phyloP scores from a whole-genome alignment of 2,888 invertebrate genomes.

The Melipona beecheii region DNA sequence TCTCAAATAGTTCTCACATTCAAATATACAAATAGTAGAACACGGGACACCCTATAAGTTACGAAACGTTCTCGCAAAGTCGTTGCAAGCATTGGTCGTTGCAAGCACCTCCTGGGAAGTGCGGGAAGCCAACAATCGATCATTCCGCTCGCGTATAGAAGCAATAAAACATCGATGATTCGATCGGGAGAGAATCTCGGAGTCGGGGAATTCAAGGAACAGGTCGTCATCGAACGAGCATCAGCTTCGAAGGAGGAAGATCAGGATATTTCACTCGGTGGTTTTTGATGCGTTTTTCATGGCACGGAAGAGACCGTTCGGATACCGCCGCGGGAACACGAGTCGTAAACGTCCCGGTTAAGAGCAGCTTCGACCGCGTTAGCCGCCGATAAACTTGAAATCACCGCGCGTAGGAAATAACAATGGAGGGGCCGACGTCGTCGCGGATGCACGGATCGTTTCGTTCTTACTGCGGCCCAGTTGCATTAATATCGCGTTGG shows the following conservation, averaged over 20 bases:
- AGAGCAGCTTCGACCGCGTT: conserved; percentile 32
- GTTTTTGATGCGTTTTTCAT: conserved; percentile 28
- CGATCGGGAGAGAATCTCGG: neutral
- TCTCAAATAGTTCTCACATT: too few species aligned
- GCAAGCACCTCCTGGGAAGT: too few species aligned
- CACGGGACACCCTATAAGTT: too few species aligned
- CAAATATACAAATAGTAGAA: too few species aligned
- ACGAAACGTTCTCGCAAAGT: too few species aligned
- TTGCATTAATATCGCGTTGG: conserved; percentile 52
- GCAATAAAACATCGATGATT: neutral
- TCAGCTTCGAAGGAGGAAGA: too few species aligned
- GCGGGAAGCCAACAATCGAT: too few species aligned
- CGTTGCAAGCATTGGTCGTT: too few species aligned
- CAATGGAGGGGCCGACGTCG: conserved; percentile 43
- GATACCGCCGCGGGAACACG: neutral
- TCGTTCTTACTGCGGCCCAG: conserved; percentile 34
- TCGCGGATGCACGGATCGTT: conserved; percentile 37
- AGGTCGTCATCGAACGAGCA: neutral
- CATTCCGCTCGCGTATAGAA: too few species aligned
- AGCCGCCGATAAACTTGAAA: conserved; percentile 45
- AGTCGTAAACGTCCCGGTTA: conserved; percentile 33
- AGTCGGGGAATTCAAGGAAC: neutral
- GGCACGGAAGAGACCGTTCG: neutral
- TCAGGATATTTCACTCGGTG: neutral
- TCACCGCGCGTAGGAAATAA: conserved; percentile 42